phyloP scores from a whole-genome alignment of 2,797 vertebrate species.

The Chrosomus eos region DNA sequence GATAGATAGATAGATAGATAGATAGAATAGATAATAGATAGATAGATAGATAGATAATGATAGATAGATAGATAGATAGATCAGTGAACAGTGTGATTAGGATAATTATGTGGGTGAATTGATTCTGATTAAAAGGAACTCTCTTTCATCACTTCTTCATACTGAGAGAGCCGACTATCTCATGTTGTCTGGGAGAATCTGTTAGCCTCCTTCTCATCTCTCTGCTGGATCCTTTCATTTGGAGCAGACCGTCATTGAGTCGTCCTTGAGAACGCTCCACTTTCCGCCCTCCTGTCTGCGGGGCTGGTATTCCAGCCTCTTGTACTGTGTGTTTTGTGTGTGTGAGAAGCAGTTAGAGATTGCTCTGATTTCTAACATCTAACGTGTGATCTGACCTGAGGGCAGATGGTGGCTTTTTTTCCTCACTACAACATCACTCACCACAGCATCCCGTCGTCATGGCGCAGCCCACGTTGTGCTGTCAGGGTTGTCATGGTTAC shows the following conservation, averaged over 20 bases:
- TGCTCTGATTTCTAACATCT: constrained; percentile 46
- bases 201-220: constrained; percentile 22
- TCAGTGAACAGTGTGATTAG: not conserved
- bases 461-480: constrained; percentile 20
- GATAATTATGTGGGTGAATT: not conserved
- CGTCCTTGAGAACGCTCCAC: constrained; percentile 72
- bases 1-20: not conserved
- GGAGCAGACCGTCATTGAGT: constrained; percentile 66
- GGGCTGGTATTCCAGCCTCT: constrained; percentile 46
- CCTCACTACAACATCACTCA: constrained; percentile 40
- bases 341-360: constrained; percentile 9
- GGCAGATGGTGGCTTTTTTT: constrained; percentile 28
- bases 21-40: too few relatives aligned
- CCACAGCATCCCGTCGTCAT: constrained; percentile 30
- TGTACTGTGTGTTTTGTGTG: constrained; percentile 29
- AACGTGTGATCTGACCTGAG: constrained; percentile 35
- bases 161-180: not conserved
- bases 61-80: not conserved
- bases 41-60: not conserved
- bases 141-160: not conserved
- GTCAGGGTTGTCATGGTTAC: constrained; percentile 57
- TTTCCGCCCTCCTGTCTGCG: constrained; percentile 51
- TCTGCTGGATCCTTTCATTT: constrained; percentile 51
- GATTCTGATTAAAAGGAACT: not conserved
- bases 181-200: constrained; percentile 19